A percentile compares a stretch with the other conserved stretches of the same genome.
Conservation (phyloP, 2,888 invertebrate species). For the Drosophila paramelanica region DNA sequence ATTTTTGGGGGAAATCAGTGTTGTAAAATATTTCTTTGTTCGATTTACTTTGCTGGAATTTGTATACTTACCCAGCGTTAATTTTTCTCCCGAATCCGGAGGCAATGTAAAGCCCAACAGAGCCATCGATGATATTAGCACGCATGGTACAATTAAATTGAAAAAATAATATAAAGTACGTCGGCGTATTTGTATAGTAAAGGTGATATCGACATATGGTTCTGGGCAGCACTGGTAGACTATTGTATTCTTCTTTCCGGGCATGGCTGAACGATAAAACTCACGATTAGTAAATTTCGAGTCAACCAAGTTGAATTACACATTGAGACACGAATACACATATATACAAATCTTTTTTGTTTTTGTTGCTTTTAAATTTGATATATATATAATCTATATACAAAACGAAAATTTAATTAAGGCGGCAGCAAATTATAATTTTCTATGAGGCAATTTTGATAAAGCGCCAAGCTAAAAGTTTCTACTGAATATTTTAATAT, state of each 20-base stretch:
- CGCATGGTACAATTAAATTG: slow-evolving; percentile 99
- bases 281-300: slow-evolving; percentile 55
- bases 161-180: slow-evolving; percentile 99
- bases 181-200: slow-evolving; percentile 97
- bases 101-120: slow-evolving; percentile 99
- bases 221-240: slow-evolving; percentile 97
- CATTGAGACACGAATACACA: slow-evolving; percentile 60
- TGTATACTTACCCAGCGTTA: slow-evolving; percentile 85
- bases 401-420: slow-evolving; percentile 14
- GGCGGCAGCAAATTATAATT: slow-evolving; percentile 52
- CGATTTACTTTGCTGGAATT: slow-evolving; percentile 13
- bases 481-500: slow-evolving; percentile 24
- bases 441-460: slow-evolving; percentile 56
- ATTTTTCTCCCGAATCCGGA: slow-evolving; percentile 89
- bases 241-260: slow-evolving; percentile 95
- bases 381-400: slow-evolving; percentile 29
- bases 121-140: slow-evolving; percentile 99
- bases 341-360: slow-evolving; percentile 49
- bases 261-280: slow-evolving; percentile 89
- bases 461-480: slow-evolving; percentile 31
- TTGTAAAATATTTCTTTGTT: slow-evolving; percentile 15
- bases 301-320: slow-evolving; percentile 29
- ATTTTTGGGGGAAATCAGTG: slow-evolving; percentile 36
- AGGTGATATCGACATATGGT: slow-evolving; percentile 96
- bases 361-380: slow-evolving; percentile 1